Percentiles rank a stretch among this genome's conserved stretches.
Evolutionary conservation across 2,888 invertebrate genomes (phyloP).

Genomic region (Hyposoter dolosus): DNA sequence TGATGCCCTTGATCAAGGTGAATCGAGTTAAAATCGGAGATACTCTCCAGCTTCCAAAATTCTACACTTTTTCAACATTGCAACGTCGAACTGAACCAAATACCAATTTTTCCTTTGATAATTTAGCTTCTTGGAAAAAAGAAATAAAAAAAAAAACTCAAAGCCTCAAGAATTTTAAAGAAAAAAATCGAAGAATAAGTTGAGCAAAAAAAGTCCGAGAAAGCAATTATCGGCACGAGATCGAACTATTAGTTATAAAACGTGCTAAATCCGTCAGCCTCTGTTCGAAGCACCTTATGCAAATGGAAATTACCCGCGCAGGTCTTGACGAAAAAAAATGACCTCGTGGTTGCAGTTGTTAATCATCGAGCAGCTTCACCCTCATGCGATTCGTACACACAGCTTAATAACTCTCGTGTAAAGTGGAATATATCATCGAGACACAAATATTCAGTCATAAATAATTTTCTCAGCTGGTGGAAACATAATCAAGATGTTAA

Average conservation of each 20-base stretch:
- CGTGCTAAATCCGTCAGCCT: not conserved
- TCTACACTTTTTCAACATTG: not conserved
- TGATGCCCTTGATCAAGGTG: slow-evolving; percentile 31
- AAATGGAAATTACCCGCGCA: not conserved
- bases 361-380: slow-evolving; percentile 41
- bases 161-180: not conserved
- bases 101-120: not conserved
- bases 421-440: slow-evolving; percentile 41
- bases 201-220: not conserved
- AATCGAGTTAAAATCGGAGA: not conserved
- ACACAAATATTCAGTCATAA: slow-evolving; percentile 46
- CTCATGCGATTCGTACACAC: slow-evolving; percentile 10
- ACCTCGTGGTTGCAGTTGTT: slow-evolving; percentile 14
- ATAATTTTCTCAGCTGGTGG: slow-evolving; percentile 47
- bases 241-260: slow-evolving; percentile 1
- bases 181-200: not conserved
- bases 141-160: not conserved
- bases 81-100: not conserved
- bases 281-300: not conserved
- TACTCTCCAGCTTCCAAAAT: not conserved
- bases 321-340: slow-evolving; percentile 5
- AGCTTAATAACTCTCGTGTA: slow-evolving; percentile 30
- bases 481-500: slow-evolving; percentile 61
- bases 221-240: not conserved
- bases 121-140: not conserved